phyloP scores from a whole-genome alignment of 2,113 vertebrate species.

The Mirounga angustirostris region DNA sequence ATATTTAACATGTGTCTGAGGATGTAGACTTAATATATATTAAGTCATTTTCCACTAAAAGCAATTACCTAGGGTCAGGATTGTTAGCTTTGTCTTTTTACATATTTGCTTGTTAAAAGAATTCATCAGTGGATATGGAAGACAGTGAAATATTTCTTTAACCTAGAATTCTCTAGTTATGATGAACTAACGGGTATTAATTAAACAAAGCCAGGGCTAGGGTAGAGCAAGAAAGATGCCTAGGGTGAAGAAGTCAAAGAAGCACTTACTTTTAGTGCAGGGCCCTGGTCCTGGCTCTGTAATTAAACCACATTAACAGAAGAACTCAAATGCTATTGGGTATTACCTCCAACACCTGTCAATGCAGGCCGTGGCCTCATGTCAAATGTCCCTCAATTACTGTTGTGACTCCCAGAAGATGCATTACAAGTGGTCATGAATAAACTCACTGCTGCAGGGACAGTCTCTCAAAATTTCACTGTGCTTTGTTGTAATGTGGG shows the following conservation, averaged over 20 bases:
- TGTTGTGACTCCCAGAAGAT: background rate
- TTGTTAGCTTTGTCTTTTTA: background rate
- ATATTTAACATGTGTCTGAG: background rate
- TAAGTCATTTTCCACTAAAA: constrained; percentile 8
- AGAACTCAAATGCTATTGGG: background rate
- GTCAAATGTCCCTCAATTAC: background rate
- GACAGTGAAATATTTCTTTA: background rate
- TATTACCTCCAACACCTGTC: background rate
- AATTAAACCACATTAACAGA: background rate
- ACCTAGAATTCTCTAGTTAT: background rate
- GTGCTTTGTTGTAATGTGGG: background rate
- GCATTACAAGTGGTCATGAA: background rate
- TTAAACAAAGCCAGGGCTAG: background rate
- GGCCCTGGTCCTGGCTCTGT: background rate
- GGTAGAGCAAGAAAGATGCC: background rate
- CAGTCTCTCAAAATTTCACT: background rate
- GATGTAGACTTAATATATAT: background rate
- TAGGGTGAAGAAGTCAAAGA: background rate
- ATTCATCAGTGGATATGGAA: background rate
- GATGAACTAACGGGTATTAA: background rate
- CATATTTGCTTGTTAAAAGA: background rate
- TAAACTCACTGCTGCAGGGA: background rate
- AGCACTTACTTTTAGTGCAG: background rate
- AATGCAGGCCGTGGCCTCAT: background rate
- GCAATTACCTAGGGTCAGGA: background rate